Conservation (phyloP, 2,888 invertebrate genomes). For the Alloscopus bannaensis region DNA sequence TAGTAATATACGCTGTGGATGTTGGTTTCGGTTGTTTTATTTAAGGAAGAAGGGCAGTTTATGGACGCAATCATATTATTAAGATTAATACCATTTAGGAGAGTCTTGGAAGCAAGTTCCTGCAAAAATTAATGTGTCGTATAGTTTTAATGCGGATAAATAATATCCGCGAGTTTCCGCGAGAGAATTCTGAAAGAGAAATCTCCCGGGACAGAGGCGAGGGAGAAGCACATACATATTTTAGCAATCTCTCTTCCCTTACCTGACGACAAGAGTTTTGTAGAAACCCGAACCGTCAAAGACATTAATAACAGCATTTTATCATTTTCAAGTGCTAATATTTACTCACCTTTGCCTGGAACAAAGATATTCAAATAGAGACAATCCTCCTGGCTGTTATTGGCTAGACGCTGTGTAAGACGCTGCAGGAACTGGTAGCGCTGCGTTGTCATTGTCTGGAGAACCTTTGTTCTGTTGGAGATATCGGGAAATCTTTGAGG, state of each 20-base stretch:
- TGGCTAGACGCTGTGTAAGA: constrained; percentile 70
- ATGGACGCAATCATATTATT: too few relatives aligned
- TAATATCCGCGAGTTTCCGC: too few relatives aligned
- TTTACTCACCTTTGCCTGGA: too few relatives aligned
- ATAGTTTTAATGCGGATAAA: constrained; percentile 8
- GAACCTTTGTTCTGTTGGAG: constrained; percentile 71
- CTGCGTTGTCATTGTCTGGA: constrained; percentile 70
- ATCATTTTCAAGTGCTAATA: not conserved
- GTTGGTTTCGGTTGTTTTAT: too few relatives aligned
- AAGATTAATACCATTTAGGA: constrained; percentile 30
- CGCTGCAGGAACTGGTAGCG: constrained; percentile 69
- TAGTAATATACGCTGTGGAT: too few relatives aligned
- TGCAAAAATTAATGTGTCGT: constrained; percentile 13
- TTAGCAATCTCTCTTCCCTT: too few relatives aligned
- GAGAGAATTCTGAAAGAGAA: too few relatives aligned
- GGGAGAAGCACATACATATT: too few relatives aligned
- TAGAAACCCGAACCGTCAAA: too few relatives aligned
- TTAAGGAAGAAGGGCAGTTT: too few relatives aligned
- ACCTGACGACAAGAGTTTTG: too few relatives aligned
- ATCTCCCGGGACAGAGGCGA: too few relatives aligned
- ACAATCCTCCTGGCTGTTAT: constrained; percentile 73
- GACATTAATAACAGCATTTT: not conserved
- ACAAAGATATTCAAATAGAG: constrained; percentile 71
- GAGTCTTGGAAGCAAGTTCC: not conserved
- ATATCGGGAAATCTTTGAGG: constrained; percentile 83